Conservation (phyloP, 53 echinoderm and acorn worm genomes). For the Crossaster papposus region DNA sequence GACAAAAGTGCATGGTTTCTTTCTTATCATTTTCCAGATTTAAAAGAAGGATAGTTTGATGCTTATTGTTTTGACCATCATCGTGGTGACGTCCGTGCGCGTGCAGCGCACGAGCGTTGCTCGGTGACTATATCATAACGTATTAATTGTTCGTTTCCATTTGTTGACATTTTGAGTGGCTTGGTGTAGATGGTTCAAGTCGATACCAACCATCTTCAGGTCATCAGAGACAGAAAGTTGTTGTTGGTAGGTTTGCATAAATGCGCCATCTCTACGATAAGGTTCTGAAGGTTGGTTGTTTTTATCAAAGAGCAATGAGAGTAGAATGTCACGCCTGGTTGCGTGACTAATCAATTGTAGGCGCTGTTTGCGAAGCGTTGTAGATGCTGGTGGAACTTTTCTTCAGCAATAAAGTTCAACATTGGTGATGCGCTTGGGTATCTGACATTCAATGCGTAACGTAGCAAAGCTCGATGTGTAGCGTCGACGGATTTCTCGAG, state of each 20-base stretch:
- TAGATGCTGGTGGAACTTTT: too few relatives aligned
- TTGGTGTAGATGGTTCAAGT: not conserved
- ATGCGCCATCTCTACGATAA: not conserved
- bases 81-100: slow-evolving; percentile 6
- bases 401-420: too few relatives aligned
- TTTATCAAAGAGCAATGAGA: not conserved
- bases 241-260: too few relatives aligned
- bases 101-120: too few relatives aligned
- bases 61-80: not conserved
- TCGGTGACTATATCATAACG: too few relatives aligned
- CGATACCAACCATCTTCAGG: not conserved
- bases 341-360: slow-evolving; percentile 18
- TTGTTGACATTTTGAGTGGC: not conserved
- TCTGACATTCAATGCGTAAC: slow-evolving; percentile 1
- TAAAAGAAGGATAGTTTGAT: too few relatives aligned
- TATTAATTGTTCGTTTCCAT: not conserved
- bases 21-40: not conserved
- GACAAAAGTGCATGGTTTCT: not conserved
- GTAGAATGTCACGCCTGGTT: not conserved
- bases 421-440: slow-evolving; percentile 6
- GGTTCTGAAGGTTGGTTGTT: slow-evolving; percentile 4
- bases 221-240: not conserved
- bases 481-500: slow-evolving; percentile 9
- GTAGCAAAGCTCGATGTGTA: not conserved
- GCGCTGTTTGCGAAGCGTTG: slow-evolving; percentile 18